phyloP scores from a whole-genome alignment of 2,113 vertebrate species.

The Ancistrus triradiatus region DNA sequence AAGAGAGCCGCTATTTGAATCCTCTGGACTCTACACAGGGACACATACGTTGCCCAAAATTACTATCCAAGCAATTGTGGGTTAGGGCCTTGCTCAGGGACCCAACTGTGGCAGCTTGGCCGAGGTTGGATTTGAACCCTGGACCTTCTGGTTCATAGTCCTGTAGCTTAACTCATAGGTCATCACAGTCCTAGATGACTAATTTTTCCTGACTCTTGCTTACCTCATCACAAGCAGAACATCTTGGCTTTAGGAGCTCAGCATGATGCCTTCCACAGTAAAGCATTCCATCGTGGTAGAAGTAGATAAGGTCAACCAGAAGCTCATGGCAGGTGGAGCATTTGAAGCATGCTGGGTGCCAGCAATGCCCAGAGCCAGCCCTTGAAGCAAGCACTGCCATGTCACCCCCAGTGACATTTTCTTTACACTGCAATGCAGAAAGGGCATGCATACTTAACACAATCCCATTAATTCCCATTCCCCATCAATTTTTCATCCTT shows the following conservation, averaged over 20 bases:
- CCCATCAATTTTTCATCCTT: too few relatives aligned
- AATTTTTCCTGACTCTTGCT: conserved; percentile 15
- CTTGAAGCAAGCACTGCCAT: conserved; percentile 91
- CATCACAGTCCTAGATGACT: too few relatives aligned
- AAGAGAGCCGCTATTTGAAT: too few relatives aligned
- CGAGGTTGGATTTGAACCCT: too few relatives aligned
- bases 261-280: conserved; percentile 92
- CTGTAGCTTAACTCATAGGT: too few relatives aligned
- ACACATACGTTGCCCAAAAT: too few relatives aligned
- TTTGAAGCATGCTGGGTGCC: conserved; percentile 91
- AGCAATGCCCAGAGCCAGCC: conserved; percentile 83
- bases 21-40: too few relatives aligned
- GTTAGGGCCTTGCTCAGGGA: too few relatives aligned
- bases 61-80: too few relatives aligned
- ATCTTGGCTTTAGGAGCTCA: conserved; percentile 89
- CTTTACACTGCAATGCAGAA: conserved; percentile 73
- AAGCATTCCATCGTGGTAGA: conserved; percentile 89
- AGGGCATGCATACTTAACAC: conserved; percentile 22
- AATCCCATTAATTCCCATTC: too few relatives aligned
- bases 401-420: conserved; percentile 84
- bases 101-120: too few relatives aligned
- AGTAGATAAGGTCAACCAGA: conserved; percentile 95
- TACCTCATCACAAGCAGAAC: conserved; percentile 94
- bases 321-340: conserved; percentile 87
- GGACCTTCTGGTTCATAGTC: too few relatives aligned